phyloP scores from a whole-genome alignment of 1,140 invertebrate genomes.

The Caenorhabditis elegans region WBcel235 BX284606.5:7046501-7047000 shows the following conservation, averaged over 20 bases:
- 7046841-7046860: not conserved
- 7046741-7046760: not conserved
- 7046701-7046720: too few relatives aligned
- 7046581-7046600: not conserved
- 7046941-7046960: not conserved
- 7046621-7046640: conserved; percentile 8
- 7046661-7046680: too few relatives aligned
- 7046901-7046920: not conserved
- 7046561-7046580: not conserved
- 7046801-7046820: not conserved
- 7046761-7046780: not conserved
- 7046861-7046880: not conserved
- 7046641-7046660: not conserved
- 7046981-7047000: not conserved
- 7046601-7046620: not conserved
- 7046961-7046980: not conserved
- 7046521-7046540: too few relatives aligned
- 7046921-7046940: not conserved
- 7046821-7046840: not conserved
- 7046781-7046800: not conserved
- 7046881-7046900: not conserved
- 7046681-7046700: too few relatives aligned
- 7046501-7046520: too few relatives aligned
- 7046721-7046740: not conserved
- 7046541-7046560: too few relatives aligned